Evolutionary conservation across 2,113 vertebrate genomes (phyloP).

Genomic region (Campylomormyrus tamandua): DNA sequence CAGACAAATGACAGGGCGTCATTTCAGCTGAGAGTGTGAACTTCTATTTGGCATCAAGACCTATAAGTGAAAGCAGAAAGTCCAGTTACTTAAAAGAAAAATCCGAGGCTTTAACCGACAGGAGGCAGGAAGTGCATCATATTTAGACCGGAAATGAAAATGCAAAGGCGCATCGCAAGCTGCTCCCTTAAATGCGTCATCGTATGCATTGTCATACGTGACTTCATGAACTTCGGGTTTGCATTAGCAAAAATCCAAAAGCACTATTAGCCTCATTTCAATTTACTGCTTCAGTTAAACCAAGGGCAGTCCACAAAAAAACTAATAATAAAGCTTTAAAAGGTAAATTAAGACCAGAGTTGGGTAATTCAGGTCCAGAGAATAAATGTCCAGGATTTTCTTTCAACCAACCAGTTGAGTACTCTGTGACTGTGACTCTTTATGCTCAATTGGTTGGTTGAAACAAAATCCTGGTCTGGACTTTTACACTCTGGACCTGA

Average conservation of each 20-base stretch:
- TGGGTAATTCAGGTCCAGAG: too few relatives aligned
- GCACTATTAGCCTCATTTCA: neutral
- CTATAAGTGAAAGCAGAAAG: neutral
- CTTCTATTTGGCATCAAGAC: neutral
- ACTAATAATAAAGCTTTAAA: neutral
- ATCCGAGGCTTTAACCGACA: neutral
- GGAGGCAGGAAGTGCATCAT: neutral
- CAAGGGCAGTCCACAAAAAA: neutral
- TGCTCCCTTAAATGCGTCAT: neutral
- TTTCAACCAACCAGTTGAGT: too few relatives aligned
- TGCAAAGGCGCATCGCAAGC: neutral
- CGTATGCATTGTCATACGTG: neutral
- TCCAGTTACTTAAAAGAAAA: neutral
- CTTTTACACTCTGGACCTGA: too few relatives aligned
- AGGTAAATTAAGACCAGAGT: neutral
- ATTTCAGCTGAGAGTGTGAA: constrained; percentile 17
- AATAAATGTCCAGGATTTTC: too few relatives aligned
- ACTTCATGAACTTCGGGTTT: neutral
- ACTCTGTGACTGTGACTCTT: too few relatives aligned
- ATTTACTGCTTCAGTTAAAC: neutral
- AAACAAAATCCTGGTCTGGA: too few relatives aligned
- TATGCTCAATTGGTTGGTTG: too few relatives aligned
- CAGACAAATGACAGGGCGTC: constrained; percentile 34
- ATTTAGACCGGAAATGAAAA: neutral
- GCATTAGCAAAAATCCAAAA: neutral